Evolutionary conservation across 2,888 invertebrate species (phyloP).

Genomic region (Phania funesta): DNA sequence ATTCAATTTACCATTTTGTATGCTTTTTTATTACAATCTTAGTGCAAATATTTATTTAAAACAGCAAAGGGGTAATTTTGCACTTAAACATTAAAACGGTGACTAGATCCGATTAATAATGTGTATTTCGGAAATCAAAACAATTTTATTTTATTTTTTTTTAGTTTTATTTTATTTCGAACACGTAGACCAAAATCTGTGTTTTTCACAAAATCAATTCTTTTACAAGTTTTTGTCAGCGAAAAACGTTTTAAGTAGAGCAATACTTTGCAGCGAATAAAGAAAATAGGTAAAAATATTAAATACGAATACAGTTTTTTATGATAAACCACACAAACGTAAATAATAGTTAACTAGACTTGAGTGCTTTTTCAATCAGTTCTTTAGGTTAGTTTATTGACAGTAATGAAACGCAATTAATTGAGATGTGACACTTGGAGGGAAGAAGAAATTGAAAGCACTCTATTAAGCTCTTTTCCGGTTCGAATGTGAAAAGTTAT

Average conservation of each 20-base stretch:
- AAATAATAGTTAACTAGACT: conserved; percentile 44
- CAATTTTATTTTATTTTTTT: conserved; percentile 14
- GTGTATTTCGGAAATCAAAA: background rate
- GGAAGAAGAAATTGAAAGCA: background rate
- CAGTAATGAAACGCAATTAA: background rate
- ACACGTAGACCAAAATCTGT: conserved; percentile 24
- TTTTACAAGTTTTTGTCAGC: conserved; percentile 44
- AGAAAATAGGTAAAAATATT: conserved; percentile 36
- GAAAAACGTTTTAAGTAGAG: conserved; percentile 60
- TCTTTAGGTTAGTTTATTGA: conserved; percentile 31
- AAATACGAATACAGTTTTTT: conserved; percentile 32
- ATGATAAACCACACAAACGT: conserved; percentile 39
- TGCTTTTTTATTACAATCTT: too few species aligned
- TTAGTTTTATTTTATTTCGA: too few species aligned
- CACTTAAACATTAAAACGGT: conserved; percentile 7
- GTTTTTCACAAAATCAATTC: conserved; percentile 19
- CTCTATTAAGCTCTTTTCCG: background rate
- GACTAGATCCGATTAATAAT: conserved; percentile 24
- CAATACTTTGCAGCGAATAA: conserved; percentile 45
- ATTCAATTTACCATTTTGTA: too few species aligned
- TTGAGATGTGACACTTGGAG: background rate
- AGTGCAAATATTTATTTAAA: background rate
- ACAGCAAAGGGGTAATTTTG: background rate
- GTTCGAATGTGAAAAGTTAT: too few species aligned
- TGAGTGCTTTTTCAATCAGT: conserved; percentile 44